A percentile compares a stretch with the other conserved stretches of the same genome.
Evolutionary conservation across 2,888 invertebrate species (phyloP).

Genomic region (Drosophila subsilvestris): DNA sequence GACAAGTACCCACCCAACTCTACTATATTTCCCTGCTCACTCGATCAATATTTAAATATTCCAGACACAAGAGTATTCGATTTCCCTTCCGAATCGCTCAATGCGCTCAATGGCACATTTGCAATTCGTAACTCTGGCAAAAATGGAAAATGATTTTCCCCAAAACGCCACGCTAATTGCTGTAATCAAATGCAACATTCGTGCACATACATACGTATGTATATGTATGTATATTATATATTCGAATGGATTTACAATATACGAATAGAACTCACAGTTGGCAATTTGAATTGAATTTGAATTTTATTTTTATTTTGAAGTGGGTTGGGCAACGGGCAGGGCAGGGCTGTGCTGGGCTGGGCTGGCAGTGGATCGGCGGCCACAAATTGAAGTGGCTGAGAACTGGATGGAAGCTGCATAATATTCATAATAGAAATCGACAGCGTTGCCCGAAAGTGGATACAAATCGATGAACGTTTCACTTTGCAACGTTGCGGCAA

Average conservation of each 20-base stretch:
- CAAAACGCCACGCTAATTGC: constrained; percentile 41
- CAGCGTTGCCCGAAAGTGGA: constrained; percentile 34
- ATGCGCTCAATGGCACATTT: constrained; percentile 3
- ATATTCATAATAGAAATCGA: constrained; percentile 50
- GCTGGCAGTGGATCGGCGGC: not conserved
- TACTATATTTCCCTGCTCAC: not conserved
- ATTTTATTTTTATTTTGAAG: constrained; percentile 42
- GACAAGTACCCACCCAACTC: not conserved
- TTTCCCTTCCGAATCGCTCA: not conserved
- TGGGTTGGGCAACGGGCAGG: not conserved
- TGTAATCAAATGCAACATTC: constrained; percentile 47
- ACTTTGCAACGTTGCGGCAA: constrained; percentile 5
- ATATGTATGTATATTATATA: no score
- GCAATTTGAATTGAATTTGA: constrained; percentile 41
- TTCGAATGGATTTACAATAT: not conserved
- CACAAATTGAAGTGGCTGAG: constrained; percentile 17
- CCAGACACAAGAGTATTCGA: not conserved
- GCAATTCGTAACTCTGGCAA: not conserved
- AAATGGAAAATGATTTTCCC: not conserved
- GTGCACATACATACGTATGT: not conserved
- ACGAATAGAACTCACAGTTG: constrained; percentile 4
- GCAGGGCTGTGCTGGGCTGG: not conserved
- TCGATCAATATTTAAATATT: constrained; percentile 1
- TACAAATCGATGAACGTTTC: constrained; percentile 58
- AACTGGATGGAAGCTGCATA: constrained; percentile 37